A percentile compares a stretch with the other conserved stretches of the same genome.
Evolutionary conservation across 2,797 vertebrate species (phyloP).

Genomic region (Chrosomus eos): DNA sequence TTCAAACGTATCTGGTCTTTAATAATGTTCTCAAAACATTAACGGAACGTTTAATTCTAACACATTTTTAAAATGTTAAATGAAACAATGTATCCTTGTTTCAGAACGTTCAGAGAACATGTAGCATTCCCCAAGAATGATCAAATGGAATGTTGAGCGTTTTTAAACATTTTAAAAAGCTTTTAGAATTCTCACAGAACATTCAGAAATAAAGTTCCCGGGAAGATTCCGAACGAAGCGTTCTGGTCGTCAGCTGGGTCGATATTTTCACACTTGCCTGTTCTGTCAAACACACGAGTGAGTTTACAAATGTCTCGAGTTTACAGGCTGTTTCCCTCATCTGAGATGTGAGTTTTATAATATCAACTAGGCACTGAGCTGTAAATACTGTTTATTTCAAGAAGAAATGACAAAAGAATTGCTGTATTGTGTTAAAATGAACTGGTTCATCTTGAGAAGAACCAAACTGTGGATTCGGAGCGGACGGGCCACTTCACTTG

Average conservation of each 20-base stretch:
- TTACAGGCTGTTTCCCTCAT: background rate
- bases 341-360: slow-evolving; percentile 6
- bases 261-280: slow-evolving; percentile 1
- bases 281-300: background rate
- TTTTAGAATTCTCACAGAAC: too few relatives aligned
- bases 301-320: slow-evolving; percentile 6
- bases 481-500: slow-evolving; percentile 51
- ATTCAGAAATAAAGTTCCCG: too few relatives aligned
- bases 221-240: too few relatives aligned
- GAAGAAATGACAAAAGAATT: background rate
- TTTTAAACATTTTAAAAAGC: too few relatives aligned
- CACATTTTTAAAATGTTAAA: background rate
- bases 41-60: background rate
- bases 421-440: slow-evolving; percentile 2
- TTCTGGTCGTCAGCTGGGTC: background rate
- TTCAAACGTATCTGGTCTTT: too few relatives aligned
- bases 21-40: background rate
- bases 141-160: background rate
- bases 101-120: background rate
- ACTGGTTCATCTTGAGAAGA: background rate
- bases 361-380: background rate
- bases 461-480: background rate
- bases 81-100: background rate
- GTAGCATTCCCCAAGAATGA: background rate
- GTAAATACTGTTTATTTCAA: slow-evolving; percentile 36